These are phyloP conservation scores for Probaryconus sp. DNA, from an alignment of 1,140 invertebrate genomes.

Conservation along the genomic window DNA sequence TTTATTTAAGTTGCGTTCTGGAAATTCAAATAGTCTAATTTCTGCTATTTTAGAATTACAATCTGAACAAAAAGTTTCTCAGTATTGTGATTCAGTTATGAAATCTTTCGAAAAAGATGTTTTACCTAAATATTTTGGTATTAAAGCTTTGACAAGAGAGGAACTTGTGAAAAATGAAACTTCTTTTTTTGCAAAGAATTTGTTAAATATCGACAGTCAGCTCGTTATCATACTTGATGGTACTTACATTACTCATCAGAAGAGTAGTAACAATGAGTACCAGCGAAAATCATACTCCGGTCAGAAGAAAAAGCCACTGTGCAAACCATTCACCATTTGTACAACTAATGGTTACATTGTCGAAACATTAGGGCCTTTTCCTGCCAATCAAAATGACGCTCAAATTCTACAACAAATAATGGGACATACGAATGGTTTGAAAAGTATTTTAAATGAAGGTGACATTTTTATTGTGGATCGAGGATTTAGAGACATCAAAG, in stretches of 20 bases:
- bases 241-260: constrained; percentile 59
- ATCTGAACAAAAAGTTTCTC: constrained; percentile 49
- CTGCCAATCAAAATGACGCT: constrained; percentile 46
- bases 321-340: too few species aligned
- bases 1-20: constrained; percentile 62
- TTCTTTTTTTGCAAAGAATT: constrained; percentile 31
- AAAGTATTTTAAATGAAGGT: constrained; percentile 14
- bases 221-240: constrained; percentile 57
- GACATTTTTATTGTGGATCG: constrained; percentile 61
- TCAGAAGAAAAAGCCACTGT: too few species aligned
- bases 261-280: too few species aligned
- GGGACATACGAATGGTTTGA: constrained; percentile 10
- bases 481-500: constrained; percentile 58
- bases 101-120: constrained; percentile 61
- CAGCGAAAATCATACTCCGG: too few species aligned
- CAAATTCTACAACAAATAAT: constrained; percentile 43
- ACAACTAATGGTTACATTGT: constrained; percentile 29
- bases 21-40: constrained; percentile 54
- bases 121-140: constrained; percentile 45
- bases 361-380: constrained; percentile 29
- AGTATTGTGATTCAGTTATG: constrained; percentile 37
- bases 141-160: constrained; percentile 17
- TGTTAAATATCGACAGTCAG: constrained; percentile 31
- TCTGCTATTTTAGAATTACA: constrained; percentile 47
- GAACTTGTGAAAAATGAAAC: constrained; percentile 44